These are phyloP conservation scores for Leptodactylus fuscus DNA, from an alignment of 2,113 vertebrate genomes.

Conservation along the genomic window DNA sequence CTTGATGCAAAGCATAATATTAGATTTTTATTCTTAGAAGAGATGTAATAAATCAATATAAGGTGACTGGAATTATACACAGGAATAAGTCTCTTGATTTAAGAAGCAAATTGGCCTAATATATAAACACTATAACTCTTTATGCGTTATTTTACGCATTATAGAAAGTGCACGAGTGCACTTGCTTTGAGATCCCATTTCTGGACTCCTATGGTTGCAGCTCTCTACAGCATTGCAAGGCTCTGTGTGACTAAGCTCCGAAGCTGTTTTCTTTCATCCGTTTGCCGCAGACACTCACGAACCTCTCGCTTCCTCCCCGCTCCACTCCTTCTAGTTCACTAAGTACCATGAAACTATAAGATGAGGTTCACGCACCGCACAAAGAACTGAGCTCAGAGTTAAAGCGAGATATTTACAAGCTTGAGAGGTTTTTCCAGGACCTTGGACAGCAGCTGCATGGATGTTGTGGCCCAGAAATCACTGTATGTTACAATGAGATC, in stretches of 20 bases:
- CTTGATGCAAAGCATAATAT: too few species aligned
- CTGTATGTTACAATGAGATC: slow-evolving; percentile 23
- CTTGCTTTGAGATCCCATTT: not conserved
- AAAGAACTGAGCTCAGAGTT: not conserved
- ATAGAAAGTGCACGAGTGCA: not conserved
- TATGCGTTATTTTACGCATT: not conserved
- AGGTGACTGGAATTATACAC: too few species aligned
- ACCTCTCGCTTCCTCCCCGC: not conserved
- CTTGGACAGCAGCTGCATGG: slow-evolving; percentile 10
- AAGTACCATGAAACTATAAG: slow-evolving; percentile 29
- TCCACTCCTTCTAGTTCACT: slow-evolving; percentile 25
- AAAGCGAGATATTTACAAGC: slow-evolving; percentile 2
- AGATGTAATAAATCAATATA: too few species aligned
- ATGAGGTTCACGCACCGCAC: slow-evolving; percentile 4
- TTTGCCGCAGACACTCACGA: not conserved
- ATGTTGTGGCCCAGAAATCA: slow-evolving; percentile 17
- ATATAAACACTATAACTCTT: not conserved
- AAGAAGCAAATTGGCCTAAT: slow-evolving; percentile 30
- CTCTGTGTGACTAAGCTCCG: slow-evolving; percentile 6
- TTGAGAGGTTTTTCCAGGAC: slow-evolving; percentile 15
- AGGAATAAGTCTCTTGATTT: too few species aligned
- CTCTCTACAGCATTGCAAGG: not conserved
- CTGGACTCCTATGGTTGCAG: not conserved
- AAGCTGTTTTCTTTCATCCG: slow-evolving; percentile 13
- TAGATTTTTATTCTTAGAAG: too few species aligned